These are phyloP conservation scores for Danio tinwini DNA, from an alignment of 2,797 vertebrate genomes.

Conservation along the genomic window DNA sequence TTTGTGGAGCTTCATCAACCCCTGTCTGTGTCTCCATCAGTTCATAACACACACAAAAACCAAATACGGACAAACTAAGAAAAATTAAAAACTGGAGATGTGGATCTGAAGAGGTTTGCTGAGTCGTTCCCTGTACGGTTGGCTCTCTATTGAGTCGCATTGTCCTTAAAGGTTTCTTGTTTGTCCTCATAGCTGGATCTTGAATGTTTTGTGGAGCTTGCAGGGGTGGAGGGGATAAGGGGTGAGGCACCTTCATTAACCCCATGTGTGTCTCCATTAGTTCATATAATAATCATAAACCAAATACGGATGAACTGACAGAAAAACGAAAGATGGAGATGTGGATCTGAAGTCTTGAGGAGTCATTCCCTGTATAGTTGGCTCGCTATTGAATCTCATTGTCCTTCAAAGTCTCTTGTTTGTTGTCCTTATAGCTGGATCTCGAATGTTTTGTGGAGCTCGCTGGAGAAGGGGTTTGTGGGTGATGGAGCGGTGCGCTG, in stretches of 20 bases:
- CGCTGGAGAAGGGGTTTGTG: constrained; percentile 97
- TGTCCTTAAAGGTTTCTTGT: constrained; percentile 52
- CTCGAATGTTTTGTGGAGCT: constrained; percentile 98
- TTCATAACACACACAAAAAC: too few relatives aligned
- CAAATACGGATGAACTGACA: constrained; percentile 30
- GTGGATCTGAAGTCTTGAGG: constrained; percentile 45
- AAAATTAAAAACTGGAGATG: too few relatives aligned
- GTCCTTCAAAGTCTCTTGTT: constrained; percentile 50
- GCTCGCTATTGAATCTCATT: constrained; percentile 38
- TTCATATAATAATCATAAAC: constrained; percentile 37
- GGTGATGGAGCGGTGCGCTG: constrained; percentile 93
- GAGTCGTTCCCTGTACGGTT: constrained; percentile 9
- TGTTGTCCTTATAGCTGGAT: constrained; percentile 89
- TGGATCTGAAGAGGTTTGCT: constrained; percentile 45
- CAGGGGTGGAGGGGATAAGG: constrained; percentile 98
- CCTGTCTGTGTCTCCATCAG: too few relatives aligned
- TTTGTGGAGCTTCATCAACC: too few relatives aligned
- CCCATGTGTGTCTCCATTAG: constrained; percentile 10
- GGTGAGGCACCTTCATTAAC: constrained; percentile 2
- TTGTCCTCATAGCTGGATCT: constrained; percentile 92
- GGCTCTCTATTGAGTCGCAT: constrained; percentile 34
- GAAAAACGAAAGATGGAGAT: constrained; percentile 42
- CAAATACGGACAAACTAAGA: too few relatives aligned
- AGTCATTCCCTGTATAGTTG: constrained; percentile 8
- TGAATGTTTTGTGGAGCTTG: constrained; percentile 98